Evolutionary conservation across 2,888 invertebrate species (phyloP).

Genomic region (Pomacea canaliculata): DNA sequence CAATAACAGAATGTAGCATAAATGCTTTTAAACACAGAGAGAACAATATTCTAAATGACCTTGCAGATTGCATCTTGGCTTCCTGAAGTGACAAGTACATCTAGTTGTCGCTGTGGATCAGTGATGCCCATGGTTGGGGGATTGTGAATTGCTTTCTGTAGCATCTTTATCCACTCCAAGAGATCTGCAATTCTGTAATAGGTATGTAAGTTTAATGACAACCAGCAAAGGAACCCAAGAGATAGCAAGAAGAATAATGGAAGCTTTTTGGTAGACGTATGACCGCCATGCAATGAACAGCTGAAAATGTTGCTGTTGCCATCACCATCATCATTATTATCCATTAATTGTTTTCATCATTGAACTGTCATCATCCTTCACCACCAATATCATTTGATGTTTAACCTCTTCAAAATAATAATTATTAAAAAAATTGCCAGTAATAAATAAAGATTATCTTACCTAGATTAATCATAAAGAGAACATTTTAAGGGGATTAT

Average conservation of each 20-base stretch:
- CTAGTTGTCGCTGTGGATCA: slow-evolving; percentile 54
- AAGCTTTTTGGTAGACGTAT: background rate
- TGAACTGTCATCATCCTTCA: no score
- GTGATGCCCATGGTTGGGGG: slow-evolving; percentile 75
- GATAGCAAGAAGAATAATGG: background rate
- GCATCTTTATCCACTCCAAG: slow-evolving; percentile 74
- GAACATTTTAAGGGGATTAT: no score
- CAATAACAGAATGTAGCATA: no score
- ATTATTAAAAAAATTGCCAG: no score
- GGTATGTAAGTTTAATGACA: background rate
- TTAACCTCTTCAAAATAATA: no score
- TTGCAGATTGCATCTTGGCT: slow-evolving; percentile 83
- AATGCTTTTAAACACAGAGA: no score
- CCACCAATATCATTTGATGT: no score
- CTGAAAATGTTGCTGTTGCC: background rate
- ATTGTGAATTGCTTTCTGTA: slow-evolving; percentile 77
- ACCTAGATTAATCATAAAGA: no score
- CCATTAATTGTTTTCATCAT: no score
- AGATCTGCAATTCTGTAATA: slow-evolving; percentile 52
- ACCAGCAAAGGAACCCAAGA: background rate
- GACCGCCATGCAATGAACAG: background rate
- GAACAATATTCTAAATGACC: background rate
- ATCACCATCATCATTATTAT: no score
- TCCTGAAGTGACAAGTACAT: slow-evolving; percentile 79
- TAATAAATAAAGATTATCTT: no score